Evolutionary conservation across 2,888 invertebrate genomes (phyloP), one percentile per base, ranked within the genome.

Genomic region (Archips crataeganus): DNA sequence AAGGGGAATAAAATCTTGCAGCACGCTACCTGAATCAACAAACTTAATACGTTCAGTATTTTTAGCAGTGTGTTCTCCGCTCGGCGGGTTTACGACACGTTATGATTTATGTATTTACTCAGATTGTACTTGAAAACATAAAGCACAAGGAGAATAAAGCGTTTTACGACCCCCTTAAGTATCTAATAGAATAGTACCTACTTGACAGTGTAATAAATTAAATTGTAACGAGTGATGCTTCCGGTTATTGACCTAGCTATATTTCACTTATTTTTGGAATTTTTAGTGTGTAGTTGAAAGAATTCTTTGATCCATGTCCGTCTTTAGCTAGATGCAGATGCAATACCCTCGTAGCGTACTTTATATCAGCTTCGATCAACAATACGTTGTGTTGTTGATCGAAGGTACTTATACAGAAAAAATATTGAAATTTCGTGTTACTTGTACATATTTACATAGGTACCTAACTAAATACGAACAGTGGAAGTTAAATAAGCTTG

Each of bases 91-190:
- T 80, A 77, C 76, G 75, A 76, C 62, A 66, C 76, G 71, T 77
- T 77, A 77, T 83, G 77, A 80, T 82, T 80, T 81, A 83, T 79
- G 76, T 77, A 77, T 79, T 72, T 74, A 74, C 64, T 72, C 75
- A 77, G 78, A 78, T 79, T 78, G 74, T 77, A 74, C 74, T 77
- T 75, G 67, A 71, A 77, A 78, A 77, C 77, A 77, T 77, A 70
- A 75, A 77, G 71, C 78, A 79, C 76, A 76, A 78, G 75, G 76
- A 75, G 70, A 74, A 79, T 80, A 81, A 80, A 79, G 72, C 76
- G 72, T 79, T 80, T 79, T 81, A 80, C 76, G 78, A 77, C 68
- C 61, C 60, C 70, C 61, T 54, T 74, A 75, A 73, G 75, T 74
- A 75, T 75, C 39, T 71, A 72, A 66, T 74, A 71, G 69, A n/a